Conservation (phyloP, 2,113 vertebrate species). For the Natator depressus region DNA sequence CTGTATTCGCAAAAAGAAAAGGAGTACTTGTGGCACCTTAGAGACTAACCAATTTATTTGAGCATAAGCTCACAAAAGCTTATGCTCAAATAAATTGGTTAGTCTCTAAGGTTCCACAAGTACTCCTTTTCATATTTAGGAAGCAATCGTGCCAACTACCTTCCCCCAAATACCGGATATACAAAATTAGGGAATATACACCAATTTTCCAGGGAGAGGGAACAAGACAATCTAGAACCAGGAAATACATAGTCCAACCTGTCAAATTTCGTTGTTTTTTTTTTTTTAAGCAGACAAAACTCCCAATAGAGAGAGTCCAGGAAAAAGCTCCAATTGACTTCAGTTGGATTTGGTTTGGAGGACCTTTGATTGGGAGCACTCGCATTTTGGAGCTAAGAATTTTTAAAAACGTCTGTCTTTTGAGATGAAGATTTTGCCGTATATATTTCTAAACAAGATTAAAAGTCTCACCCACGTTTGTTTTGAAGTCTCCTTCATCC, state of each 20-base stretch:
- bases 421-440: too few relatives aligned
- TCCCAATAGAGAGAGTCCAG: neutral
- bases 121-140: neutral
- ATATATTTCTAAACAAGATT: neutral
- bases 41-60: too few relatives aligned
- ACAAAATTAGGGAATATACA: neutral
- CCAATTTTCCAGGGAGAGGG: neutral
- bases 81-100: too few relatives aligned
- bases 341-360: neutral
- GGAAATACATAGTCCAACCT: neutral
- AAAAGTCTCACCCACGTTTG: accelerated
- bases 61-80: too few relatives aligned
- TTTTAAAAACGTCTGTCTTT: too few relatives aligned
- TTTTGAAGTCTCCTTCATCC: accelerated
- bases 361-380: too few relatives aligned
- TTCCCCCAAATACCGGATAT: accelerated
- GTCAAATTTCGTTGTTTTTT: neutral
- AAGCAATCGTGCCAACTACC: neutral
- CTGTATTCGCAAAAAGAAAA: too few relatives aligned
- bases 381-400: too few relatives aligned
- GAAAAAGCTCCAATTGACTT: neutral
- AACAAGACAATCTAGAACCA: accelerated
- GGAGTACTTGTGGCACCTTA: too few relatives aligned
- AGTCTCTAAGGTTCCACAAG: too few relatives aligned
- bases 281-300: too few relatives aligned